Percentiles rank a stretch among this genome's conserved stretches.
These are phyloP conservation scores for Blomia tropicalis DNA, from an alignment of 2,888 invertebrate genomes.

Conservation along the genomic window DNA sequence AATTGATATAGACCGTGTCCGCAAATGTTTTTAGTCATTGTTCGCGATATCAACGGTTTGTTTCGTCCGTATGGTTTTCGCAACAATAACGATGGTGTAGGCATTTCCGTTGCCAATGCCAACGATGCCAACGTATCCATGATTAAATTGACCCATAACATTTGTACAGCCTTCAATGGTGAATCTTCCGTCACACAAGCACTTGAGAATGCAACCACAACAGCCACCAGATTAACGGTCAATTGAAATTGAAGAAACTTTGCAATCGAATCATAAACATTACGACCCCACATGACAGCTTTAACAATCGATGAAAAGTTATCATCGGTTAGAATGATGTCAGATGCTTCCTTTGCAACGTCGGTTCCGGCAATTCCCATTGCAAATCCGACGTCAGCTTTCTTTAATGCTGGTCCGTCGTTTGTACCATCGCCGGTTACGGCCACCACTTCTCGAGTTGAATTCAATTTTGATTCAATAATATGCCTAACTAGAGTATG, in stretches of 20 bases:
- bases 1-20: conserved; percentile 45
- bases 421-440: conserved; percentile 31
- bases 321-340: conserved; percentile 96
- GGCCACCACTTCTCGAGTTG: conserved; percentile 62
- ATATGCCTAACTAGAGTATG: conserved; percentile 29
- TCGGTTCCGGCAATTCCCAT: conserved; percentile 99
- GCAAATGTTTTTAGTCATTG: conserved; percentile 46
- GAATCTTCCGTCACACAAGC: conserved; percentile 62
- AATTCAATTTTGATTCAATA: conserved; percentile 75
- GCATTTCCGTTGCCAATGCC: conserved; percentile 39
- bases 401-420: conserved; percentile 30
- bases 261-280: conserved; percentile 97
- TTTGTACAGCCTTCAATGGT: conserved; percentile 50
- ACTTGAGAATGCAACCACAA: conserved; percentile 94
- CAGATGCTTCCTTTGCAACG: conserved; percentile 97
- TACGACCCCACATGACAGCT: conserved; percentile 99
- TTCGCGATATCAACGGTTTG: conserved; percentile 42
- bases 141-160: conserved; percentile 41
- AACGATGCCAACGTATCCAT: conserved; percentile 41
- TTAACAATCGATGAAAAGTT: conserved; percentile 98
- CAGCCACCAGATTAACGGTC: conserved; percentile 96
- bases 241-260: conserved; percentile 98
- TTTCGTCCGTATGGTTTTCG: conserved; percentile 43
- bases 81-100: conserved; percentile 37
- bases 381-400: conserved; percentile 48